phyloP scores from a whole-genome alignment of 2,888 invertebrate genomes.

The Fragum sueziense region DNA sequence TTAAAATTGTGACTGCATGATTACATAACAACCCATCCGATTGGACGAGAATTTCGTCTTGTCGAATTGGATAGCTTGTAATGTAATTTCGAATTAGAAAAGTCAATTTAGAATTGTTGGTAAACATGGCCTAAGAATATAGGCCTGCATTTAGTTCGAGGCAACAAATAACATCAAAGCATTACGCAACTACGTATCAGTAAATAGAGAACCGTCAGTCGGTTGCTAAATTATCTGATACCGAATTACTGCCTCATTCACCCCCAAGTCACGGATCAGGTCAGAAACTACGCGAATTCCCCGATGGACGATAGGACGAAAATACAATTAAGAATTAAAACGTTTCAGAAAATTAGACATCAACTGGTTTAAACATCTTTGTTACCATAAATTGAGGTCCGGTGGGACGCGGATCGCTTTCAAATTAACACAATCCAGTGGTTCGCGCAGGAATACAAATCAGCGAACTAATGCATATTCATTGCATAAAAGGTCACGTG shows the following conservation, averaged over 20 bases:
- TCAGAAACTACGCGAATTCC: constrained; percentile 23
- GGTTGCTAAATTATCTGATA: too few species aligned
- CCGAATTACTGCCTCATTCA: constrained; percentile 25
- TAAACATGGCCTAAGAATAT: too few species aligned
- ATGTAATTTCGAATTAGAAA: too few species aligned
- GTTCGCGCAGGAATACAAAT: constrained; percentile 31
- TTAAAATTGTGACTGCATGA: too few species aligned
- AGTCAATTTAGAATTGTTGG: too few species aligned
- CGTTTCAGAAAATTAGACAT: constrained; percentile 45
- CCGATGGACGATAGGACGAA: constrained; percentile 18
- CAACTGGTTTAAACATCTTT: constrained; percentile 46
- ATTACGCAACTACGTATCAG: too few species aligned
- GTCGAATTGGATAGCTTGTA: too few species aligned
- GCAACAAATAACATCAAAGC: too few species aligned
- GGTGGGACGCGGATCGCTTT: constrained; percentile 17
- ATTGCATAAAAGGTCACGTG: constrained; percentile 19
- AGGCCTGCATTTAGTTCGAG: too few species aligned
- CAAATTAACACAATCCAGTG: constrained; percentile 43
- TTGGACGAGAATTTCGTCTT: too few species aligned
- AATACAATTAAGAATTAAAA: constrained; percentile 53
- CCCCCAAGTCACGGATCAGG: constrained; percentile 26
- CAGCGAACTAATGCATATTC: constrained; percentile 20
- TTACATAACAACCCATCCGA: too few species aligned
- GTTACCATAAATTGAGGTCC: constrained; percentile 33
- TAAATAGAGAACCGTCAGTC: too few species aligned